Percentiles rank a stretch among this genome's conserved stretches.
phyloP scores from a whole-genome alignment of 2,113 vertebrate genomes.

The Glaucidium brasilianum region DNA sequence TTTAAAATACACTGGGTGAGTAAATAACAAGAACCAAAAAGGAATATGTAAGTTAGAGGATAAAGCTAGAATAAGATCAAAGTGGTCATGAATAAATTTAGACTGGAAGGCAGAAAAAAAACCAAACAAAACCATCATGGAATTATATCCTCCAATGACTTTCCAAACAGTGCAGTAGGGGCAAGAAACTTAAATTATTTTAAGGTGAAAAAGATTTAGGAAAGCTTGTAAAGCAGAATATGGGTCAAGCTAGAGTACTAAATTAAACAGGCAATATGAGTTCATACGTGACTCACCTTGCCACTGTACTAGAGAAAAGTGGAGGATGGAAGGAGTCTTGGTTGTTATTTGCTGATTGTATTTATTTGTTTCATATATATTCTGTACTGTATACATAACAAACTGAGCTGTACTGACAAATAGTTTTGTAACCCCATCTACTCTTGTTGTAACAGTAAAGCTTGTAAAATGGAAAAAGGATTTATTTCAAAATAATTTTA shows the following conservation, averaged over 20 bases:
- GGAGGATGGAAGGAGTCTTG: background rate
- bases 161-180: background rate
- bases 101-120: background rate
- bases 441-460: background rate
- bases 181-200: background rate
- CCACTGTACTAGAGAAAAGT: background rate
- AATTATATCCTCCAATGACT: background rate
- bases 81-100: background rate
- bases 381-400: background rate
- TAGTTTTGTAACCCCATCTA: background rate
- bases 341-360: background rate
- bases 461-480: background rate
- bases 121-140: fast-evolving
- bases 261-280: background rate
- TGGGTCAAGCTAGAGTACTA: background rate
- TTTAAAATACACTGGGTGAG: background rate
- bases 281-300: background rate
- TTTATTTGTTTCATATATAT: background rate
- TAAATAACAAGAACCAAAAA: background rate
- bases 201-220: background rate
- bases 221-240: background rate
- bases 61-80: background rate
- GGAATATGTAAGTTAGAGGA: background rate
- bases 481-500: background rate
- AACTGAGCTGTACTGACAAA: background rate